phyloP scores from a whole-genome alignment of 2,113 vertebrate genomes.

The Pimephales promelas region DNA sequence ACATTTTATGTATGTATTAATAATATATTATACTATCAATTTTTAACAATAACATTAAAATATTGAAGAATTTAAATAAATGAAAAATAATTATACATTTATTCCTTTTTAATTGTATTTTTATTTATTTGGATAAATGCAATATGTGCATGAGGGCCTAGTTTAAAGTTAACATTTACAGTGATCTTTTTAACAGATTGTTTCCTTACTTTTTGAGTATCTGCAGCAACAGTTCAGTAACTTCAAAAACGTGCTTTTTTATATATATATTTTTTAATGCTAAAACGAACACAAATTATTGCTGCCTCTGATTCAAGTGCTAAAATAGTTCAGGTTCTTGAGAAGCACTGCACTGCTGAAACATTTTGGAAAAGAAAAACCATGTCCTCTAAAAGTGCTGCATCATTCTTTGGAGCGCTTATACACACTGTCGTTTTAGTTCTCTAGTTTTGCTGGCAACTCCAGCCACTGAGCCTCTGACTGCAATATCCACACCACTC shows the following conservation, averaged over 20 bases:
- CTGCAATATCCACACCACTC: slow-evolving; percentile 15
- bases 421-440: slow-evolving; percentile 12
- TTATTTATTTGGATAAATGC: too few relatives aligned
- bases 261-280: background rate
- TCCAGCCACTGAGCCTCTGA: background rate
- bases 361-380: background rate
- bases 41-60: too few relatives aligned
- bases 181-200: background rate
- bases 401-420: slow-evolving; percentile 1
- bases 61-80: too few relatives aligned
- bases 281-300: background rate
- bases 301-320: background rate
- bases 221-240: background rate
- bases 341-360: slow-evolving; percentile 15
- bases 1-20: too few relatives aligned
- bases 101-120: too few relatives aligned
- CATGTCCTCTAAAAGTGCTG: slow-evolving; percentile 29
- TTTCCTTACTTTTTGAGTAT: background rate
- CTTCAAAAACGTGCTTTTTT: background rate
- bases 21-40: too few relatives aligned
- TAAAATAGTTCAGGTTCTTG: background rate
- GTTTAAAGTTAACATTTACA: too few relatives aligned
- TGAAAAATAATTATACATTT: too few relatives aligned
- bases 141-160: too few relatives aligned
- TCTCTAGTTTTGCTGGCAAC: slow-evolving; percentile 11